Percentiles rank a stretch among this genome's conserved stretches.
phyloP scores from a whole-genome alignment of 2,113 vertebrate species.

The Vanacampus margaritifer region DNA sequence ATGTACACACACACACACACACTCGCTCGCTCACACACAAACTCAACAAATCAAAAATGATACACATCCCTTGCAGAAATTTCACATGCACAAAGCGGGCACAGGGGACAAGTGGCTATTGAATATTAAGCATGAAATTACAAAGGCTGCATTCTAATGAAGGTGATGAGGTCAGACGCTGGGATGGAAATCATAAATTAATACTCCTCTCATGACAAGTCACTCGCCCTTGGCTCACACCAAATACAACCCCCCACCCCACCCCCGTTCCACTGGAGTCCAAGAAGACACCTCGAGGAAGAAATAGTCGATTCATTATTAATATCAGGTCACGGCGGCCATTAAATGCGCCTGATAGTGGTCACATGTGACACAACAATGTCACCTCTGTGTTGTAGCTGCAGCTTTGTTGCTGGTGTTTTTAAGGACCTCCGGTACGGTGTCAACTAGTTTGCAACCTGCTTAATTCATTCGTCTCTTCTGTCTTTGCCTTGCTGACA shows the following conservation, averaged over 20 bases:
- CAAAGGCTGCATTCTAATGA: slow-evolving; percentile 81
- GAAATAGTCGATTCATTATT: slow-evolving; percentile 71
- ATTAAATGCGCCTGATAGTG: slow-evolving; percentile 51
- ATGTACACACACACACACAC: slow-evolving; percentile 38
- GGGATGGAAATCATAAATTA: slow-evolving; percentile 81
- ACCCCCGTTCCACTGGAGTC: slow-evolving; percentile 54
- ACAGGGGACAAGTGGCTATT: slow-evolving; percentile 76
- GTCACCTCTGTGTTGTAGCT: slow-evolving; percentile 50
- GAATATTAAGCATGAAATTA: slow-evolving; percentile 84
- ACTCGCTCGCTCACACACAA: slow-evolving; percentile 35
- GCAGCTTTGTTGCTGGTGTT: slow-evolving; percentile 41
- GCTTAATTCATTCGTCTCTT: slow-evolving; percentile 23
- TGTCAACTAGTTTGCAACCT: slow-evolving; percentile 37
- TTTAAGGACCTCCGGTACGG: slow-evolving; percentile 33
- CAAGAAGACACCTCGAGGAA: slow-evolving; percentile 60
- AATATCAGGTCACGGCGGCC: slow-evolving; percentile 70
- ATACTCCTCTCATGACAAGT: slow-evolving; percentile 76
- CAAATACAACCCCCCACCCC: slow-evolving; percentile 54
- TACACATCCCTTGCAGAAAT: slow-evolving; percentile 55
- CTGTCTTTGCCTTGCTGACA: slow-evolving; percentile 18
- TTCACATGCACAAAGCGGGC: slow-evolving; percentile 69
- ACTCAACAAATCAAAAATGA: slow-evolving; percentile 52
- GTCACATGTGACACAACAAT: slow-evolving; percentile 48
- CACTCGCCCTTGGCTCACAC: slow-evolving; percentile 66
- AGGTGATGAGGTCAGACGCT: slow-evolving; percentile 76